Percentiles rank a stretch among this genome's conserved stretches.
Evolutionary conservation across 2,113 vertebrate species (phyloP).

Genomic region (Rhinoderma darwinii): DNA sequence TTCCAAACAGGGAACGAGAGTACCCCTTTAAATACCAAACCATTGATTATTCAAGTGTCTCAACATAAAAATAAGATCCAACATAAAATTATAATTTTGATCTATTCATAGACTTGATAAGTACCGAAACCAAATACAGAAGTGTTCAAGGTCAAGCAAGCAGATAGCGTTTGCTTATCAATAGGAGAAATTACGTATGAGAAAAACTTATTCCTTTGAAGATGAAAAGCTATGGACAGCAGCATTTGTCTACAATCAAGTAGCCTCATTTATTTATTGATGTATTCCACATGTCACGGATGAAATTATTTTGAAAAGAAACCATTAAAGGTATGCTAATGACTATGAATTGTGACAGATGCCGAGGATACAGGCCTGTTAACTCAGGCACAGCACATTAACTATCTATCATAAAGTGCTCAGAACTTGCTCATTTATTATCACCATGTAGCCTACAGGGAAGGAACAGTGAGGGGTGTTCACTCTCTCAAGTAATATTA

Average conservation of each 20-base stretch:
- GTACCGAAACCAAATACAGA: background rate
- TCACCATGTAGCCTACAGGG: conserved; percentile 69
- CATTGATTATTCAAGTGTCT: background rate
- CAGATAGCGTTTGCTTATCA: background rate
- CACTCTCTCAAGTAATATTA: conserved; percentile 71
- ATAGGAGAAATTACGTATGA: background rate
- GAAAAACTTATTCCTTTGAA: background rate
- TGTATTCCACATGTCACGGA: conserved; percentile 62
- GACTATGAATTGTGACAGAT: conserved; percentile 73
- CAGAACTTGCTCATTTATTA: conserved; percentile 73
- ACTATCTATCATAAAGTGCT: conserved; percentile 71
- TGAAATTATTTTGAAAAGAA: conserved; percentile 72
- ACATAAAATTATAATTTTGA: background rate
- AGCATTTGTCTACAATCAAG: conserved; percentile 64
- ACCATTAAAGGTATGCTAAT: conserved; percentile 77
- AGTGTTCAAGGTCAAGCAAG: background rate
- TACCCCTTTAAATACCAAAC: no score
- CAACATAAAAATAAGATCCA: background rate
- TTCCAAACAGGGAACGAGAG: no score
- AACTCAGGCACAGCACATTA: conserved; percentile 72
- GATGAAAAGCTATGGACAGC: background rate
- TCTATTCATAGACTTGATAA: background rate
- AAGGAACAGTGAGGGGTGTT: conserved; percentile 68
- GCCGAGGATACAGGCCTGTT: conserved; percentile 71
- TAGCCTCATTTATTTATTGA: conserved; percentile 59